These are phyloP conservation scores for Gila orcuttii DNA, from an alignment of 2,113 vertebrate genomes.

Conservation along the genomic window DNA sequence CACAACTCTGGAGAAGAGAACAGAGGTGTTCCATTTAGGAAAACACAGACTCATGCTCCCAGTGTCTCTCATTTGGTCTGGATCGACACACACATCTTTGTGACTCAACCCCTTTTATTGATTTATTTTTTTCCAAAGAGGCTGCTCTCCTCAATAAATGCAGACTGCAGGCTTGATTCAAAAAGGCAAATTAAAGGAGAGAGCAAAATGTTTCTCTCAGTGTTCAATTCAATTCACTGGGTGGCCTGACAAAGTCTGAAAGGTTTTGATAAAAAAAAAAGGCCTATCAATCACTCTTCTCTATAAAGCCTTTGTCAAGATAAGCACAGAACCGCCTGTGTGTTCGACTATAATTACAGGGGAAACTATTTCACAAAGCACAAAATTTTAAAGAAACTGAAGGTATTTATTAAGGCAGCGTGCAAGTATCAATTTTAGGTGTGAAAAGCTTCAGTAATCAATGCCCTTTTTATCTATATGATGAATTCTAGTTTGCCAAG, in stretches of 20 bases:
- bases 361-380: conserved; percentile 10
- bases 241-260: conserved; percentile 23
- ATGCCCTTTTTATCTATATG: not conserved
- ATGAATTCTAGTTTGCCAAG: not conserved
- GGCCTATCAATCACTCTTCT: not conserved
- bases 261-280: conserved; percentile 27
- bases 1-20: conserved; percentile 19
- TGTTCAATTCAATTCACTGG: conserved; percentile 8
- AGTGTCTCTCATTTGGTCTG: conserved; percentile 3
- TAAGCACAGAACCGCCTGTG: not conserved
- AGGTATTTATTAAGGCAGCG: not conserved
- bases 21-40: conserved; percentile 28
- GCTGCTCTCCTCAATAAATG: conserved; percentile 31
- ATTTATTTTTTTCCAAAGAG: conserved; percentile 40
- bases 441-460: conserved; percentile 5
- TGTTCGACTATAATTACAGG: conserved; percentile 24
- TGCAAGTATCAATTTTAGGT: not conserved
- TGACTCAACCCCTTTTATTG: conserved; percentile 42
- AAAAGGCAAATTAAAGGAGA: conserved; percentile 49
- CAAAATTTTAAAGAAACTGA: not conserved
- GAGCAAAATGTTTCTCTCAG: conserved; percentile 40
- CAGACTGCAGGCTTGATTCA: conserved; percentile 26
- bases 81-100: conserved; percentile 22
- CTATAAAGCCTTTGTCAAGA: conserved; percentile 33
- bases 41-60: not conserved